These are phyloP conservation scores for Aythya baeri DNA, from an alignment of 2,113 vertebrate species.

Conservation along the genomic window DNA sequence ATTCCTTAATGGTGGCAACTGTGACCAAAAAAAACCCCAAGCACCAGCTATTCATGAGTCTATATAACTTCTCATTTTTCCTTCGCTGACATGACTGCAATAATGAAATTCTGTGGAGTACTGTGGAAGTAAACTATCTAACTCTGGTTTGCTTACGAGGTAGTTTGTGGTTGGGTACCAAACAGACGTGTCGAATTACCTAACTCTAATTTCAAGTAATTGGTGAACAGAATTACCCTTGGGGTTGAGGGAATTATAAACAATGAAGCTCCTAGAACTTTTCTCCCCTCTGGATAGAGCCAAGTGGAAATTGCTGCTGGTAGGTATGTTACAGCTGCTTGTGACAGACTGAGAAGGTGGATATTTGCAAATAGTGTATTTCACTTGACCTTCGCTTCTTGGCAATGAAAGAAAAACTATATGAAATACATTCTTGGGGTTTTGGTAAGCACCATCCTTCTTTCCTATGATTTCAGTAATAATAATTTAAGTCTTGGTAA, in stretches of 20 bases:
- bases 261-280: conserved; percentile 42
- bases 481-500: neutral
- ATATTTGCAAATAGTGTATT: conserved; percentile 11
- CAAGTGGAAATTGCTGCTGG: conserved; percentile 49
- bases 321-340: conserved; percentile 48
- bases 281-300: conserved; percentile 42
- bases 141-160: conserved; percentile 69
- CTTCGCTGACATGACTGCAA: conserved; percentile 45
- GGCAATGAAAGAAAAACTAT: conserved; percentile 29
- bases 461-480: conserved; percentile 43
- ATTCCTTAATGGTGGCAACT: neutral
- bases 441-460: conserved; percentile 43
- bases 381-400: neutral
- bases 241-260: conserved; percentile 58
- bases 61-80: conserved; percentile 52
- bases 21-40: conserved; percentile 17
- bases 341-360: conserved; percentile 14
- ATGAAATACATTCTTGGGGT: conserved; percentile 43
- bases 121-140: conserved; percentile 59
- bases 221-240: conserved; percentile 68
- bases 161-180: conserved; percentile 78
- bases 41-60: conserved; percentile 10
- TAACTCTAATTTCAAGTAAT: conserved; percentile 80
- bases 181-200: conserved; percentile 78
- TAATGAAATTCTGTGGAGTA: conserved; percentile 52